Evolutionary conservation across 2,797 vertebrate species (phyloP).

Genomic region (Sebastes trivittatus): DNA sequence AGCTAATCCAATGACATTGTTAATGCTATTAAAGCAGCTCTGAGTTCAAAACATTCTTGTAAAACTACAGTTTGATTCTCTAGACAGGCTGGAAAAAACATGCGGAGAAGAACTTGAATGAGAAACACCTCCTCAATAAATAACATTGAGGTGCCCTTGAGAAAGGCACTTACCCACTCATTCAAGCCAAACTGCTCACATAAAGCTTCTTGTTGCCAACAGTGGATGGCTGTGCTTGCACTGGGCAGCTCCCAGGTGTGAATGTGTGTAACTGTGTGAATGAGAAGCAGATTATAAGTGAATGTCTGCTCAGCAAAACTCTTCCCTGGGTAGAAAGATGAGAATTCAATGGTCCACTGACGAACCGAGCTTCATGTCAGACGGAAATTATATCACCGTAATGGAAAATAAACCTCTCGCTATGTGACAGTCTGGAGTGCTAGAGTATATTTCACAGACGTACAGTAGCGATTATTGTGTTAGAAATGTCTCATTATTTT

Average conservation of each 20-base stretch:
- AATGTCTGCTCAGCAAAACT: conserved; percentile 40
- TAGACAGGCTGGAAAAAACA: neutral
- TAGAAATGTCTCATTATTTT: conserved; percentile 33
- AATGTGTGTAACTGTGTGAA: conserved; percentile 28
- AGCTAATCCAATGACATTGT: neutral
- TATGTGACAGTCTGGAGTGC: conserved; percentile 51
- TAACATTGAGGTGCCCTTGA: conserved; percentile 34
- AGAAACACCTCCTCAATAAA: conserved; percentile 35
- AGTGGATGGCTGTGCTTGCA: conserved; percentile 5
- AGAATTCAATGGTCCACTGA: conserved; percentile 44
- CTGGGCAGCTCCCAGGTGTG: conserved; percentile 48
- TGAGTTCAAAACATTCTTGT: neutral
- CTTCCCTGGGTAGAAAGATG: conserved; percentile 48
- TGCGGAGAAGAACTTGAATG: conserved; percentile 1
- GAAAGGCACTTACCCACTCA: conserved; percentile 21
- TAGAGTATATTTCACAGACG: neutral
- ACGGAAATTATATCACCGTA: conserved; percentile 52
- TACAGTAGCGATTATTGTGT: conserved; percentile 40
- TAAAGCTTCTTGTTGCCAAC: conserved; percentile 9
- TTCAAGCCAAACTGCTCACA: conserved; percentile 2
- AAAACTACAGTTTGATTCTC: neutral
- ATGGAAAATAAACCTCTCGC: conserved; percentile 62
- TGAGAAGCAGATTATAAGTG: conserved; percentile 3
- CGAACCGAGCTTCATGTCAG: conserved; percentile 38
- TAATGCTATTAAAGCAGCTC: neutral